phyloP scores from a whole-genome alignment of 2,888 invertebrate species.

The Alloscopus bannaensis region DNA sequence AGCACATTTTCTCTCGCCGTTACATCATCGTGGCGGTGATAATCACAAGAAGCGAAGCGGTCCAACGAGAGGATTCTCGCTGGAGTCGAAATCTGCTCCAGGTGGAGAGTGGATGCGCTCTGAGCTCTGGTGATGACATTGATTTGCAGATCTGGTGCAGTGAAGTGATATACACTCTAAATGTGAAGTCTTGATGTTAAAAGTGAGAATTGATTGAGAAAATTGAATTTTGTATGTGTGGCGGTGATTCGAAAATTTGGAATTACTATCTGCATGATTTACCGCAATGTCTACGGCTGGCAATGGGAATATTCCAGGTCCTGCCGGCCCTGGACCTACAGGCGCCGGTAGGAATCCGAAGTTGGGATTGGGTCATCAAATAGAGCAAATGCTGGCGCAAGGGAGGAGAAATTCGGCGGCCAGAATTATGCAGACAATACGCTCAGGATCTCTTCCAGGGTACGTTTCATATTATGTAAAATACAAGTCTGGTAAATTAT shows the following conservation, averaged over 20 bases:
- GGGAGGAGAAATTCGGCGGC: conserved; percentile 65
- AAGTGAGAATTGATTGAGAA: background rate
- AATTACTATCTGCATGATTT: background rate
- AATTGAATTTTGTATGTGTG: background rate
- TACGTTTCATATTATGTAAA: conserved; percentile 9
- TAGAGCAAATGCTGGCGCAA: conserved; percentile 74
- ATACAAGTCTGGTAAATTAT: background rate
- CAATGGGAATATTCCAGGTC: background rate
- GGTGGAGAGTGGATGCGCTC: too few species aligned
- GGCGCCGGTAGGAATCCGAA: conserved; percentile 7
- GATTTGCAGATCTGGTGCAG: too few species aligned
- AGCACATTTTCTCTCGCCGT: background rate
- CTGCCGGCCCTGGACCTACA: background rate
- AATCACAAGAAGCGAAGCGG: background rate
- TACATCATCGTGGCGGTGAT: background rate
- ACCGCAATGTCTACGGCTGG: background rate
- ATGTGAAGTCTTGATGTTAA: background rate
- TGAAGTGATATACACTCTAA: background rate
- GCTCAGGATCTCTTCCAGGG: conserved; percentile 67
- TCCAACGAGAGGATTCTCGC: background rate
- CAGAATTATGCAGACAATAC: conserved; percentile 56
- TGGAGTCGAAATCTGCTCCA: too few species aligned
- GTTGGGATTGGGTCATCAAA: conserved; percentile 74
- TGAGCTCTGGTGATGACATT: too few species aligned
- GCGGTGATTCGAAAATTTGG: background rate